Conservation (phyloP, 1,140 invertebrate genomes). For the Drosophila aff. region DNA sequence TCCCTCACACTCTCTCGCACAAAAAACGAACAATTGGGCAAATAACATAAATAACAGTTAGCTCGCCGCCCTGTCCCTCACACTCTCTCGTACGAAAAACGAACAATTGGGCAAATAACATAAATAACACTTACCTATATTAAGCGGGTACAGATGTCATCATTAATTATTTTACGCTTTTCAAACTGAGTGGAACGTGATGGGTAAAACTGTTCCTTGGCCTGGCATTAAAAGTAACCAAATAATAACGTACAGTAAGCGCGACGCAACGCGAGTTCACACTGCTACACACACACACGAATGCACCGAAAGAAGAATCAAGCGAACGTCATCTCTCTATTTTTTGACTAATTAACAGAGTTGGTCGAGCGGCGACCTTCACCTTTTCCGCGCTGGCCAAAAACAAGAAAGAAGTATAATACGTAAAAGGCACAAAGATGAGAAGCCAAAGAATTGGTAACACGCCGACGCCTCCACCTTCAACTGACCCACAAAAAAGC, state of each 20-base stretch:
- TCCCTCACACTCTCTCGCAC: background rate
- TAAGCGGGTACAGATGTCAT: conserved; percentile 63
- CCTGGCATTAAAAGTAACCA: conserved; percentile 24
- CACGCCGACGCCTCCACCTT: conserved; percentile 50
- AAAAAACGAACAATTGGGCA: conserved; percentile 39
- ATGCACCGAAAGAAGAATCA: conserved; percentile 24
- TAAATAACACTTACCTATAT: conserved; percentile 69
- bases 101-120: conserved; percentile 52
- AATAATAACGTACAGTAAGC: conserved; percentile 24
- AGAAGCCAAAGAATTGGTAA: conserved; percentile 64
- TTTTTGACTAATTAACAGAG: conserved; percentile 51
- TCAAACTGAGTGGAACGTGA: conserved; percentile 36
- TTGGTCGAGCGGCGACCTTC: conserved; percentile 53
- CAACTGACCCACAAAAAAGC: conserved; percentile 43
- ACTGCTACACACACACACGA: background rate
- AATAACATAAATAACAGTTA: conserved; percentile 60
- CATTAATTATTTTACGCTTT: conserved; percentile 69
- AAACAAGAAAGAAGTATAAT: conserved; percentile 16
- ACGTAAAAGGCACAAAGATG: conserved; percentile 18
- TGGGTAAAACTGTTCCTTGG: conserved; percentile 43
- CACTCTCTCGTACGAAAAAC: conserved; percentile 1
- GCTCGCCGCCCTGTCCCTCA: background rate
- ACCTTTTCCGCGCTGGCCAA: conserved; percentile 53
- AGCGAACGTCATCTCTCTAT: conserved; percentile 16
- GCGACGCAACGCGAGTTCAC: background rate